These are phyloP conservation scores for Typhlichthys eigenmanni DNA, from an alignment of 2,797 vertebrate species.

Conservation along the genomic window DNA sequence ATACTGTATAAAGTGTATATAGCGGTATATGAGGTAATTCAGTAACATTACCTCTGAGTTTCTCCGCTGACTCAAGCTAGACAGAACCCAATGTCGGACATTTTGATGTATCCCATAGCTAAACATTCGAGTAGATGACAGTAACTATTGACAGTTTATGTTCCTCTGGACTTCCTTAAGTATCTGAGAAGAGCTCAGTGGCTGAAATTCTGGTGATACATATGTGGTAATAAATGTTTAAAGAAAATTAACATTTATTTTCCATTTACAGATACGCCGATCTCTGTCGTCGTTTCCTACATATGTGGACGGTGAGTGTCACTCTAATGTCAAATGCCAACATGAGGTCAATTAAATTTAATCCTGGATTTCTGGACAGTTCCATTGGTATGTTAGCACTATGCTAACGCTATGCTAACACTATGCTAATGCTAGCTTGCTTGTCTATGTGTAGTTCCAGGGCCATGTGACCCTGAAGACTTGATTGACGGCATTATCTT, in stretches of 20 bases:
- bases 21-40: too few relatives aligned
- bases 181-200: conserved; percentile 11
- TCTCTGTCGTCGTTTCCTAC: conserved; percentile 93
- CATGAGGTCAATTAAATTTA: neutral
- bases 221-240: neutral
- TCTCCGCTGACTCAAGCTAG: too few relatives aligned
- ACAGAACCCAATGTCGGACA: too few relatives aligned
- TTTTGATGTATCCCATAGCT: too few relatives aligned
- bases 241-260: conserved; percentile 33
- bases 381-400: neutral
- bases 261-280: conserved; percentile 86
- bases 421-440: neutral
- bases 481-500: conserved; percentile 97
- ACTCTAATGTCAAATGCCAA: neutral
- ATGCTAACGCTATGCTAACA: too few relatives aligned
- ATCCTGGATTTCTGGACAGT: too few relatives aligned
- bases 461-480: conserved; percentile 95
- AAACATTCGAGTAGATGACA: too few relatives aligned
- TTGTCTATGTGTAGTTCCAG: conserved; percentile 80
- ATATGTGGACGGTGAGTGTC: conserved; percentile 91
- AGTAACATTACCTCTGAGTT: too few relatives aligned
- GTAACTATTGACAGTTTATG: too few relatives aligned
- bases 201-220: conserved; percentile 12
- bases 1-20: too few relatives aligned
- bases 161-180: neutral